phyloP scores from a whole-genome alignment of 2,888 invertebrate genomes.

The Drosophila meridiana region DNA sequence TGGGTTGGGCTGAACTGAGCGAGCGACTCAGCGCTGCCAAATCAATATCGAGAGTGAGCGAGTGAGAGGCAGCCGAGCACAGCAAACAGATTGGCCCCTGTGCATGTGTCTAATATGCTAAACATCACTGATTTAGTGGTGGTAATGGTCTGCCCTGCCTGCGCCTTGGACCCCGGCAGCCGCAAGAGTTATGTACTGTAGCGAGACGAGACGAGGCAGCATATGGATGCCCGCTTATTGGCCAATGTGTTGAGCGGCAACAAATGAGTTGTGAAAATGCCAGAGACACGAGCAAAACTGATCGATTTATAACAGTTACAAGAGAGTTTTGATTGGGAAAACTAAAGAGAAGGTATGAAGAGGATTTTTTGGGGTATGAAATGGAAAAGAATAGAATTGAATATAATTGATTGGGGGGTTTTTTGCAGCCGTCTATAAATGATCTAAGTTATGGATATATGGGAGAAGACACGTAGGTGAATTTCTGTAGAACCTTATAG shows the following conservation, averaged over 20 bases:
- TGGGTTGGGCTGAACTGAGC: background rate
- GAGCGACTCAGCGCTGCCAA: conserved; percentile 49
- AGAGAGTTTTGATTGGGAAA: background rate
- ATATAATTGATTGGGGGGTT: too few relatives aligned
- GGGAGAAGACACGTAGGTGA: too few relatives aligned
- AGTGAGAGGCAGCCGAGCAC: background rate
- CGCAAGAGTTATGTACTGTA: conserved; percentile 63
- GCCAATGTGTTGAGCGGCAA: conserved; percentile 42
- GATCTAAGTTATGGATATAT: too few relatives aligned
- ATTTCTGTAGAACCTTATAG: too few relatives aligned
- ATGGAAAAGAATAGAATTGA: too few relatives aligned
- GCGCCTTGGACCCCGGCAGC: background rate
- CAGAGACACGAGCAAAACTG: conserved; percentile 27
- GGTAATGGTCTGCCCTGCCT: conserved; percentile 46
- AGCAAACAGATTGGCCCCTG: conserved; percentile 52
- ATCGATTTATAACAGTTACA: conserved; percentile 23
- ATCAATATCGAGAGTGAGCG: conserved; percentile 45
- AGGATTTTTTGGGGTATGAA: background rate
- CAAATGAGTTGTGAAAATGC: conserved; percentile 55
- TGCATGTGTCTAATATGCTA: conserved; percentile 77
- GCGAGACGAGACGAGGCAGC: conserved; percentile 25
- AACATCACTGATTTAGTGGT: conserved; percentile 73
- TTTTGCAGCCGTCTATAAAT: too few relatives aligned
- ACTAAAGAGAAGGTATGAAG: background rate
- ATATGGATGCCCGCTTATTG: conserved; percentile 54